Evolutionary conservation across 2,888 invertebrate species (phyloP).

Genomic region (Miltochrista miniata): DNA sequence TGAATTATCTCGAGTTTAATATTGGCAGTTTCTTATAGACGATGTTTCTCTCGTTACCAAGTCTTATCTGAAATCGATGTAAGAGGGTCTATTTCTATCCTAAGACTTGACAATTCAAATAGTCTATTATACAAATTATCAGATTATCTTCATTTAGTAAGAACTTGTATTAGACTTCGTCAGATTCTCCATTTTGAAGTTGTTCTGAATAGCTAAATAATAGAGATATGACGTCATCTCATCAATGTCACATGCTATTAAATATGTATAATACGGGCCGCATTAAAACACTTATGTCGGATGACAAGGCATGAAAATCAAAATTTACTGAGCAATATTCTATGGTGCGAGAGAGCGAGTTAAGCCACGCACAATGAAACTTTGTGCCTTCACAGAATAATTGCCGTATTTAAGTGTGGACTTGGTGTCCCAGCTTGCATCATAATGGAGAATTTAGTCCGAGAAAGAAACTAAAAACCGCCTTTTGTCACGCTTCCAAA

Average conservation of each 20-base stretch:
- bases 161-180: conserved; percentile 26
- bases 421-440: conserved; percentile 59
- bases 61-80: conserved; percentile 65
- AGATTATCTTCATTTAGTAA: conserved; percentile 14
- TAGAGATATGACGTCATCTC: conserved; percentile 39
- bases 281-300: conserved; percentile 67
- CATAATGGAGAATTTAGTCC: conserved; percentile 62
- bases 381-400: conserved; percentile 72
- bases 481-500: conserved; percentile 38
- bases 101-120: conserved; percentile 55
- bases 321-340: conserved; percentile 67
- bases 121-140: conserved; percentile 40
- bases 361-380: conserved; percentile 66
- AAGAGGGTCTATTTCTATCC: conserved; percentile 66
- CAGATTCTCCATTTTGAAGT: conserved; percentile 14
- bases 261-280: conserved; percentile 57
- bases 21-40: conserved; percentile 60
- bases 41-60: conserved; percentile 65
- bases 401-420: conserved; percentile 74
- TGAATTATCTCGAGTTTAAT: conserved; percentile 67
- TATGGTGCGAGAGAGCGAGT: conserved; percentile 48
- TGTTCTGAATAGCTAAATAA: conserved; percentile 35
- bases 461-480: conserved; percentile 63
- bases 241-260: conserved; percentile 56
- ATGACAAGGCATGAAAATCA: conserved; percentile 78